phyloP scores from a whole-genome alignment of 2,113 vertebrate genomes.

The Ardeotis arabs region DNA sequence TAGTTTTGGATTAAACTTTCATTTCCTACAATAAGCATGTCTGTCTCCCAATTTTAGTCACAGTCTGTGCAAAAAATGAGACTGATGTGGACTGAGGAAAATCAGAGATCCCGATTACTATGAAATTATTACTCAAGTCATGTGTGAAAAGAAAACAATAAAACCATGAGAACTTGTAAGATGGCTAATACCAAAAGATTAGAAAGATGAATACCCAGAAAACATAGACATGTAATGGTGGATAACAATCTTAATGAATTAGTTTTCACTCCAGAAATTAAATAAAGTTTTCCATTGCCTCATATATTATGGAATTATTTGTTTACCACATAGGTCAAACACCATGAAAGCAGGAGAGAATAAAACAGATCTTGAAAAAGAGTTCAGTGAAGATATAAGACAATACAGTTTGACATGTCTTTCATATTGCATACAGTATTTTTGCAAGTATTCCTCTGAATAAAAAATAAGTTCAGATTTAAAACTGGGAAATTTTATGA shows the following conservation, averaged over 20 bases:
- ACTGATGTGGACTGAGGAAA: not conserved
- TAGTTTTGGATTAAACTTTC: not conserved
- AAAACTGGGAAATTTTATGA: not conserved
- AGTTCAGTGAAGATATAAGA: not conserved
- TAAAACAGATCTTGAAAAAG: not conserved
- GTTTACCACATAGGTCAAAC: not conserved
- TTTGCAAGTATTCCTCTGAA: not conserved
- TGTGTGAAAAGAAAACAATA: not conserved
- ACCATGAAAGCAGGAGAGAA: not conserved
- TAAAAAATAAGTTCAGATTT: not conserved
- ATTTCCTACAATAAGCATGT: not conserved
- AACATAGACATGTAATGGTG: not conserved
- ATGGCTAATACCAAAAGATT: not conserved
- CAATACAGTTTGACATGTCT: not conserved
- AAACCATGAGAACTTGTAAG: not conserved
- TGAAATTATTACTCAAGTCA: not conserved
- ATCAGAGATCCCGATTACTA: not conserved
- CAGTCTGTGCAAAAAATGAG: not conserved
- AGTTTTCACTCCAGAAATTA: constrained; percentile 14
- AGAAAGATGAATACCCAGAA: not conserved
- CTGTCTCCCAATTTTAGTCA: not conserved
- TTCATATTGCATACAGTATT: not conserved
- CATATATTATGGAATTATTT: not conserved
- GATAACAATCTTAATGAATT: not conserved
- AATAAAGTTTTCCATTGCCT: not conserved